A percentile compares a stretch with the other conserved stretches of the same genome.
phyloP scores from a whole-genome alignment of 2,113 vertebrate genomes.

The Cyprinus carpio region DNA sequence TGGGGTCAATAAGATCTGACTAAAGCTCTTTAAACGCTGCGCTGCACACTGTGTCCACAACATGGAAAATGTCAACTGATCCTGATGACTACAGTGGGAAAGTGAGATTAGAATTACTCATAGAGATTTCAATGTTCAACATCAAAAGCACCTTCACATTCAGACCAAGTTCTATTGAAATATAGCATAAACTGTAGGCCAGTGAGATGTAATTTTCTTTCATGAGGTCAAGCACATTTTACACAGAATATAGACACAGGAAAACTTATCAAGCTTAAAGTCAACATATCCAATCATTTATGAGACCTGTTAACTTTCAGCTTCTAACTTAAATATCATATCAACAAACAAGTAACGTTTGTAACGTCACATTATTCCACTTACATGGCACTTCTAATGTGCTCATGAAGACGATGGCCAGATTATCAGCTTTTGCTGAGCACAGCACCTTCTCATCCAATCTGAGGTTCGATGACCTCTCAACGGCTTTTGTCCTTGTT shows the following conservation, averaged over 20 bases:
- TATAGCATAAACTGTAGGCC: neutral
- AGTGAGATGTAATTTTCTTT: neutral
- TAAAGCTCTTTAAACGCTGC: slow-evolving; percentile 74
- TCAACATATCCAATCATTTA: neutral
- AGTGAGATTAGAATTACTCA: neutral
- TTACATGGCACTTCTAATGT: slow-evolving; percentile 2
- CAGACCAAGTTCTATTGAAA: neutral
- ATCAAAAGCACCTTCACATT: neutral
- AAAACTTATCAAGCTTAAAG: neutral
- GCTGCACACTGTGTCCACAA: slow-evolving; percentile 55
- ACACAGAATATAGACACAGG: neutral
- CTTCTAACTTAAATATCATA: neutral
- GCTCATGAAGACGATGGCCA: slow-evolving; percentile 26
- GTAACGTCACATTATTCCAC: neutral
- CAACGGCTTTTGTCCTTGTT: slow-evolving; percentile 82
- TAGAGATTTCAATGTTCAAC: neutral
- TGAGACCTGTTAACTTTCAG: neutral
- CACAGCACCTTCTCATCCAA: slow-evolving; percentile 75
- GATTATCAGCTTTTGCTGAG: slow-evolving; percentile 84
- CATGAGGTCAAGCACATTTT: no score
- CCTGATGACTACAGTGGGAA: slow-evolving; percentile 25
- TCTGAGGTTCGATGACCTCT: slow-evolving; percentile 65
- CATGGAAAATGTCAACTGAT: slow-evolving; percentile 26
- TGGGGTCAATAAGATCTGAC: slow-evolving; percentile 75
- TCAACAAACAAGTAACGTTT: neutral